A percentile compares a stretch with the other conserved stretches of the same genome.
Conservation (phyloP, 2,888 invertebrate genomes). For the Notodonta dromedarius region DNA sequence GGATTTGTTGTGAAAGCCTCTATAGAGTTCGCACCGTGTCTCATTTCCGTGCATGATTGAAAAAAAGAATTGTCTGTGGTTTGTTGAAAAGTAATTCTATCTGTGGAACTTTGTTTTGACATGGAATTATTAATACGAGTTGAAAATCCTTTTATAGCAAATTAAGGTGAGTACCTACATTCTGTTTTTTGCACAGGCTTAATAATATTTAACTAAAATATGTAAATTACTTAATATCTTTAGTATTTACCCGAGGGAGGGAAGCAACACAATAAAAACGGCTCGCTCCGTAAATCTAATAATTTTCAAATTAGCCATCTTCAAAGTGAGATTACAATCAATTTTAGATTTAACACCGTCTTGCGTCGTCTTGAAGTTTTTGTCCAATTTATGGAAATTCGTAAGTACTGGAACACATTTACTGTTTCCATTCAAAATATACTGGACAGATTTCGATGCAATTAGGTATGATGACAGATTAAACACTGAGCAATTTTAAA, state of each 20-base stretch:
- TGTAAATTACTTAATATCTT: background rate
- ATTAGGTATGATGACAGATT: too few relatives aligned
- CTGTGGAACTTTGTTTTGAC: background rate
- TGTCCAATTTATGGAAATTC: background rate
- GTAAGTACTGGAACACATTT: too few relatives aligned
- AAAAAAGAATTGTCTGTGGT: background rate
- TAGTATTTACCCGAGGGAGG: background rate
- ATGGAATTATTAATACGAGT: too few relatives aligned
- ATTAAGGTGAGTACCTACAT: too few relatives aligned
- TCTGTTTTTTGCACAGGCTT: too few relatives aligned
- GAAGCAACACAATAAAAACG: too few relatives aligned
- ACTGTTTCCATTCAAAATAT: too few relatives aligned
- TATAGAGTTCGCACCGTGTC: background rate
- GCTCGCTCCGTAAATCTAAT: background rate
- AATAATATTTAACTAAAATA: background rate
- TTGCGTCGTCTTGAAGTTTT: background rate
- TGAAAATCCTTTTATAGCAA: too few relatives aligned
- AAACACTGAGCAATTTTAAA: too few relatives aligned
- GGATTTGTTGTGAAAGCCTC: slow-evolving; percentile 26
- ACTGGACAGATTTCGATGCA: too few relatives aligned
- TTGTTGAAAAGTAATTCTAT: background rate
- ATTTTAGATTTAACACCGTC: background rate
- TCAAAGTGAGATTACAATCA: background rate
- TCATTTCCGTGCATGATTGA: slow-evolving; percentile 4
- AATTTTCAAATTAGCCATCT: background rate